Base-by-base conservation (phyloP, 2,113 vertebrate species). In the Rhegmatorhina hoffmannsi region DNA sequence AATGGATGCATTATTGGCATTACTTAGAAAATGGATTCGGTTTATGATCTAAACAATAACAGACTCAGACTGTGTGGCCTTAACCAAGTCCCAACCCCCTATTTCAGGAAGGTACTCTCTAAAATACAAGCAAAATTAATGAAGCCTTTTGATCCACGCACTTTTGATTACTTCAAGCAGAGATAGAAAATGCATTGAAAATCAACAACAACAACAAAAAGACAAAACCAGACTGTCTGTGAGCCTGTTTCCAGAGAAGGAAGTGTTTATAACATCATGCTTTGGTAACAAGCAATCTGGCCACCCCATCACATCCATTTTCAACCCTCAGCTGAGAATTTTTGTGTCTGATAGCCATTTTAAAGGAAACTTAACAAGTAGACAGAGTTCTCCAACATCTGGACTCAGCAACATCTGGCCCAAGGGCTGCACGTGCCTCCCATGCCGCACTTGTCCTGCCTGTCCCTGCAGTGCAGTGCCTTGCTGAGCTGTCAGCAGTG, bases 391-490 rank as follows among this genome's bases (percentile, higher is more conserved):
- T 49, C 52, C 29, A 50, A 7, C 25, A 4, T 14, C 18, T 4
- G 17, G 47, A 21, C 49, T 5, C 52, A 59, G 25, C 17, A 66
- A 13, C 10, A 7, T 3, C 3, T 0, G 5, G 58, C 56, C 49
- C 38, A 23, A 68, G 2, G 10, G 73, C 64, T 64, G 53, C 43
- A 36, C 1, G 0, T 0, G 76, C 36, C 38, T 38, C 34, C 55
- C 4, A 17, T 5, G 19, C 18, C 55, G 4, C 34, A 25, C 28
- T 17, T 1, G 14, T 14, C 29, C 38, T 9, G 69, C 16, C 36
- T 24, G n/a, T 9, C 4, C 0, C 17, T 4, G 3, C 2, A 0
- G 44, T 0, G 0, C 40, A 28, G 23, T 6, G 25, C 19, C 34
- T 28, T 5, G 20, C 40, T 19, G 28, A 47, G 50, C 31, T 13